Conservation (phyloP, 1,140 invertebrate genomes). For the Psix sp. region DNA sequence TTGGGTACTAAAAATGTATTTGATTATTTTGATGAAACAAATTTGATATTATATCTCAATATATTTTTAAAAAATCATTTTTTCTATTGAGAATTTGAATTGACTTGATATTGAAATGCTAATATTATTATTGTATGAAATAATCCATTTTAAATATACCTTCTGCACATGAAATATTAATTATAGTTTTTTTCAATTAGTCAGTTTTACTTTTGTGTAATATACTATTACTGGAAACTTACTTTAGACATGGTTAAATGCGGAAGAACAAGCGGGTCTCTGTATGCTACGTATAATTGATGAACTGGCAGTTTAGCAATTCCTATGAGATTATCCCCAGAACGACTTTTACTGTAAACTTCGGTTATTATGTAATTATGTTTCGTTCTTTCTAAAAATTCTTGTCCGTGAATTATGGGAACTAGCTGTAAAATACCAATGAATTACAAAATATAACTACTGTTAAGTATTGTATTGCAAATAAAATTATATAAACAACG, state of each 20-base stretch:
- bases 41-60: too few species aligned
- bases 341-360: constrained; percentile 73
- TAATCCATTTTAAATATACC: too few species aligned
- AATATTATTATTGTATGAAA: too few species aligned
- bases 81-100: too few species aligned
- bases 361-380: constrained; percentile 79
- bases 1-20: constrained; percentile 75
- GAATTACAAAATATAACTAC: constrained; percentile 10
- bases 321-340: constrained; percentile 75
- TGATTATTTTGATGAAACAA: constrained; percentile 1
- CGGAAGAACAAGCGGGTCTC: constrained; percentile 78
- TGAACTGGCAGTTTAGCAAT: constrained; percentile 79
- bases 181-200: too few species aligned
- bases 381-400: constrained; percentile 77
- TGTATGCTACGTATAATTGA: constrained; percentile 80
- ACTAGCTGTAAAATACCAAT: constrained; percentile 72
- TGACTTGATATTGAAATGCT: too few species aligned
- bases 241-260: constrained; percentile 74
- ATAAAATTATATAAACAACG: not conserved
- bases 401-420: constrained; percentile 78
- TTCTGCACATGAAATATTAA: too few species aligned
- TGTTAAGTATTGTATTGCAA: constrained; percentile 1
- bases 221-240: too few species aligned
- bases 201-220: too few species aligned
- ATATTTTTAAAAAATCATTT: too few species aligned